Conservation (phyloP, 2,888 invertebrate genomes). For the Metopia argyrocephala region DNA sequence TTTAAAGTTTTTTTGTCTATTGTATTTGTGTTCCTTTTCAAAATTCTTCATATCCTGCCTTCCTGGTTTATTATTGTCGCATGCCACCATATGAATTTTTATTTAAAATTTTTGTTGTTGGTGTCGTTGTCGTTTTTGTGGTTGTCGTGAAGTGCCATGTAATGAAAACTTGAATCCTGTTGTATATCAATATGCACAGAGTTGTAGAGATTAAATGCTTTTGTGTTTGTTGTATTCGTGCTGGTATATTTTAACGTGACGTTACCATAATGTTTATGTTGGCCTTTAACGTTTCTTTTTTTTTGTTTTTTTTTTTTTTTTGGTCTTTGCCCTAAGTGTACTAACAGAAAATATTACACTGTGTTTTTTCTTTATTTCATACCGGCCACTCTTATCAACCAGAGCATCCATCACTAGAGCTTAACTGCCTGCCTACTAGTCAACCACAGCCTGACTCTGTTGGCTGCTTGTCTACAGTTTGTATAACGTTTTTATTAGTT, state of each 20-base stretch:
- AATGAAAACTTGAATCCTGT: constrained; percentile 48
- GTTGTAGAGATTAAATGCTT: background rate
- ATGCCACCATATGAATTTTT: constrained; percentile 60
- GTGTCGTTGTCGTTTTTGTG: constrained; percentile 4
- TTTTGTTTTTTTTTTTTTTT: background rate
- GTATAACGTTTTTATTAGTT: constrained; percentile 59
- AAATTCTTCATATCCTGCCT: constrained; percentile 44
- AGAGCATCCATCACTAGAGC: constrained; percentile 32
- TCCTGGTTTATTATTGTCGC: constrained; percentile 57
- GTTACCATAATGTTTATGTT: constrained; percentile 55
- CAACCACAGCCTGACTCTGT: background rate
- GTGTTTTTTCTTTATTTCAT: constrained; percentile 11
- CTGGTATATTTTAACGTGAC: constrained; percentile 42
- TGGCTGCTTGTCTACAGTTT: constrained; percentile 11
- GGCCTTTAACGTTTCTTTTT: constrained; percentile 18
- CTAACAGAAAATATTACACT: constrained; percentile 32
- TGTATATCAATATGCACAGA: background rate
- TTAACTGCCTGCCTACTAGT: constrained; percentile 7
- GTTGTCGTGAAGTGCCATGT: constrained; percentile 40
- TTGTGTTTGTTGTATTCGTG: background rate
- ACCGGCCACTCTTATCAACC: constrained; percentile 12
- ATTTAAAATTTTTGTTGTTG: constrained; percentile 20
- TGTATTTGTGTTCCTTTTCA: constrained; percentile 13
- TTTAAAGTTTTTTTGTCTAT: background rate
- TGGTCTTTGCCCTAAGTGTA: background rate